These are phyloP conservation scores for Limenitis camilla DNA, from an alignment of 2,888 invertebrate species.

Conservation along the genomic window DNA sequence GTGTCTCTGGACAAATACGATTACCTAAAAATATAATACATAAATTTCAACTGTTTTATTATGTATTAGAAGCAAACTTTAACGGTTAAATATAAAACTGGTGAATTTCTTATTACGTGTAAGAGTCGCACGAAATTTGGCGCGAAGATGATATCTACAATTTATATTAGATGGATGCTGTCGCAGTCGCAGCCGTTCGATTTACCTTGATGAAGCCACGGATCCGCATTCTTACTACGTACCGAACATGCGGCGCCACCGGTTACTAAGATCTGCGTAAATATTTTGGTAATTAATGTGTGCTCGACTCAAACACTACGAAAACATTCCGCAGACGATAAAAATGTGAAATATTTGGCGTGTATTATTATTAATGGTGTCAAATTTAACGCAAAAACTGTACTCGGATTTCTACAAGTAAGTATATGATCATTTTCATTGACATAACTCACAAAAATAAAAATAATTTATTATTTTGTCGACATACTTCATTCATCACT, in stretches of 20 bases:
- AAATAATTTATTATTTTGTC: conserved; percentile 7
- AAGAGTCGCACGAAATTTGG: conserved; percentile 1
- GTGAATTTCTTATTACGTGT: conserved; percentile 1
- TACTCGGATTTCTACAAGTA: conserved; percentile 1
- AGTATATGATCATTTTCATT: conserved; percentile 1
- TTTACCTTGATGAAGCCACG: conserved; percentile 66
- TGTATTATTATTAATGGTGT: conserved; percentile 27
- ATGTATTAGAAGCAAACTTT: too few species aligned
- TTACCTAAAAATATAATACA: too few species aligned
- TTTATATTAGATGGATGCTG: conserved; percentile 20
- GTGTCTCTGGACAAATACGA: too few species aligned
- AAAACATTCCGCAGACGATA: conserved; percentile 45
- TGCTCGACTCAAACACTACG: conserved; percentile 40
- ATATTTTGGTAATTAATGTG: conserved; percentile 69
- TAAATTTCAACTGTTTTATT: too few species aligned
- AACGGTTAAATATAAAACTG: not conserved
- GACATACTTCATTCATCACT: conserved; percentile 8
- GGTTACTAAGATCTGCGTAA: conserved; percentile 44
- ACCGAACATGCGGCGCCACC: conserved; percentile 51
- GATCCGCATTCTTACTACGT: conserved; percentile 71
- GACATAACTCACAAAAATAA: conserved; percentile 8
- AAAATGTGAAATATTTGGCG: conserved; percentile 35
- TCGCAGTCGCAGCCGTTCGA: conserved; percentile 38
- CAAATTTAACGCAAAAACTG: conserved; percentile 8
- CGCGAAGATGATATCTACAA: conserved; percentile 28